Base-by-base conservation (phyloP, 1,140 invertebrate genomes). In the Melanaphis sacchari region DNA sequence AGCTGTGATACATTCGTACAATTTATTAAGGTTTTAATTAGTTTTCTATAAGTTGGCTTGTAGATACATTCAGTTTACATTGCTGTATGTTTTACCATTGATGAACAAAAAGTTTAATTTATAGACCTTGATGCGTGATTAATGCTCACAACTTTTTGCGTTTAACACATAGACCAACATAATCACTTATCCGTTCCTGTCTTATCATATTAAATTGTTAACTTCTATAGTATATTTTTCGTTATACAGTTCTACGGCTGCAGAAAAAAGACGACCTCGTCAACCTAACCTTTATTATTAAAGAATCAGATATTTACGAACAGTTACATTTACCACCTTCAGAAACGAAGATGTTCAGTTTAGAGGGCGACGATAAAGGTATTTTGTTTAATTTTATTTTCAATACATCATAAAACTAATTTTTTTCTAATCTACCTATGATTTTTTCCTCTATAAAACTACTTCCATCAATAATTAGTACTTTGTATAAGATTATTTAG, bases 321-420 rank as follows among this genome's bases (percentile, higher is more conserved):
- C 82, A 26, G 40, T 84, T 26, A 49, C n/a, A n/a, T n/a, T 52
- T 49, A 26, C 36, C 49, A 90, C 36, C 36, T 38, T 59, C 49
- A 41, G 26, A 90, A 36, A 24, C 22, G 15, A 91, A 46, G 4
- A 91, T 91, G 90, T 91, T 81, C n/a, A 43, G 41, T 82, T 43
- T 91, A 49, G 90, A 49, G 43, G 90, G 43, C 66, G 76, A 91
- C 18, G 76, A 91, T 49, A 91, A 91, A 46, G n/a, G 90, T 91
- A 91, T n/a, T 21, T 59, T 15, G 11, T 87, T n/a, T 87, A 1
- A 40, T n/a, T 76, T n/a, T n/a, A 76, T 76, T 18, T 49, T 18
- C 15, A 9, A 6, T 9, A 15, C 2, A 4, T 31, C 0, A 1
- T 76, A 76, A 76, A 18, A 76, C 31, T n/a, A 76, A 15, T 76